Conservation (phyloP, 1,140 invertebrate species). For the Drosophila sulfurigaster region DNA sequence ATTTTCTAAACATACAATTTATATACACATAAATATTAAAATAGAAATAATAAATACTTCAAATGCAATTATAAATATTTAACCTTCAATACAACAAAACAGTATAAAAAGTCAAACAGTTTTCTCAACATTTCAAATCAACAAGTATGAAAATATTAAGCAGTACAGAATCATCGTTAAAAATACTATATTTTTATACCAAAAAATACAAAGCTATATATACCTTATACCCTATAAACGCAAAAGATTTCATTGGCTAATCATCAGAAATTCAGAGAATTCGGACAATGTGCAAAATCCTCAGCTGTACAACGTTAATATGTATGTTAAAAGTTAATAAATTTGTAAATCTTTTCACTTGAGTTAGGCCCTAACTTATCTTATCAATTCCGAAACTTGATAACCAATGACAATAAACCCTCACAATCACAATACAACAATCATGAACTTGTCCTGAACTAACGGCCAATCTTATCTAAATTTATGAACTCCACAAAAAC, state of each 20-base stretch:
- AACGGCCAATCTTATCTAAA: not conserved
- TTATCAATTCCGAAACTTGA: not conserved
- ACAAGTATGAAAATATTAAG: no score
- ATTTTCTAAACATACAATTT: slow-evolving; percentile 23
- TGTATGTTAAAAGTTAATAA: not conserved
- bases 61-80: no score
- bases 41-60: not conserved
- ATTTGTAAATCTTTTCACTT: not conserved
- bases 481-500: not conserved
- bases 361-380: not conserved
- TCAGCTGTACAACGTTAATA: not conserved
- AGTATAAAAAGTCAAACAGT: no score
- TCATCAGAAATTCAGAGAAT: no score
- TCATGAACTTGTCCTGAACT: not conserved
- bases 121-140: no score
- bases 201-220: no score
- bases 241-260: no score
- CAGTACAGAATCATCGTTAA: no score
- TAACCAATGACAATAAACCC: not conserved
- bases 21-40: slow-evolving; percentile 4
- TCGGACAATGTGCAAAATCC: not conserved
- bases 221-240: no score
- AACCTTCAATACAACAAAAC: no score
- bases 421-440: not conserved
- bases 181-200: no score